Percentiles rank a stretch among this genome's conserved stretches.
Evolutionary conservation across 2,888 invertebrate species (phyloP).

Genomic region (Lasioglossum morio): DNA sequence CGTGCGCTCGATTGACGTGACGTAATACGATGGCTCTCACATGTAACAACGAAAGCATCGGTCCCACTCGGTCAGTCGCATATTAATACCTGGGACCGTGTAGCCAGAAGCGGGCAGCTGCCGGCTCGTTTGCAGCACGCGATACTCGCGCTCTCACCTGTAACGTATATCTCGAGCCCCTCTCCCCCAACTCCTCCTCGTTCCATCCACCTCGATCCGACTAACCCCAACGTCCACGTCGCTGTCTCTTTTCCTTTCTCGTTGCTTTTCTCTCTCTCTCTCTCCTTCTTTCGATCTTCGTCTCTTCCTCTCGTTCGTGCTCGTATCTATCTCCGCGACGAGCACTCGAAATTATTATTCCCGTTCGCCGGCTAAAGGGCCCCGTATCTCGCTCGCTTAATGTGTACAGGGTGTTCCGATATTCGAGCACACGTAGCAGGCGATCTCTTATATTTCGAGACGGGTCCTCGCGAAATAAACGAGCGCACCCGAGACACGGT

Average conservation of each 20-base stretch:
- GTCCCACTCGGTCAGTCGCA: constrained; percentile 81
- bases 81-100: constrained; percentile 80
- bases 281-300: background rate
- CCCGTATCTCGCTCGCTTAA: constrained; percentile 65
- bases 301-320: constrained; percentile 39
- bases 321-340: constrained; percentile 67
- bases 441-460: constrained; percentile 52
- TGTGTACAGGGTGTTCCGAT: constrained; percentile 69
- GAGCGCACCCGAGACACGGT: constrained; percentile 51
- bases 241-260: constrained; percentile 15
- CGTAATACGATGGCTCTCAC: constrained; percentile 68
- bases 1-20: constrained; percentile 59
- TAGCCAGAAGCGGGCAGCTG: constrained; percentile 81
- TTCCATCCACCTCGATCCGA: background rate
- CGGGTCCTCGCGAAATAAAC: constrained; percentile 59
- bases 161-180: constrained; percentile 78
- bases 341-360: constrained; percentile 73
- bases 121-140: constrained; percentile 83
- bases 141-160: constrained; percentile 83
- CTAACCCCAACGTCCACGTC: constrained; percentile 7
- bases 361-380: constrained; percentile 64
- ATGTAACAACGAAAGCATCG: constrained; percentile 75
- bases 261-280: background rate
- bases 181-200: constrained; percentile 34
- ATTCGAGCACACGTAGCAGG: constrained; percentile 55